A percentile compares a stretch with the other conserved stretches of the same genome.
Evolutionary conservation across 2,888 invertebrate species (phyloP).

Genomic region (Caenorhabditis sp.): DNA sequence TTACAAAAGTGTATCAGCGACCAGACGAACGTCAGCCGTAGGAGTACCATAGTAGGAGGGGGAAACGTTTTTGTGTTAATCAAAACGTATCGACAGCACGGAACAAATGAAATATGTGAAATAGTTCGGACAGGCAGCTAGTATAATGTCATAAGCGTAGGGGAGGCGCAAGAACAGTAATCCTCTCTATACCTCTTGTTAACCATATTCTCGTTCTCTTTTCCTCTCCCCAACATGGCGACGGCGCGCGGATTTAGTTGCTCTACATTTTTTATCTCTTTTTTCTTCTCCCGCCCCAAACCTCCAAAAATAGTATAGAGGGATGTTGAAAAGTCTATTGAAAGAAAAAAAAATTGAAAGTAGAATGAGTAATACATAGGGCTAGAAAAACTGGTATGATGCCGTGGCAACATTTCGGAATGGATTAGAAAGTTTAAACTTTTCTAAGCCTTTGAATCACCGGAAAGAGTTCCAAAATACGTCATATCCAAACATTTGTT

Average conservation of each 20-base stretch:
- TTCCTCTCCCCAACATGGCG: conserved; percentile 24
- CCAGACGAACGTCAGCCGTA: conserved; percentile 43
- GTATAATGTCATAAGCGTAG: conserved; percentile 55
- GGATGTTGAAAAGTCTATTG: conserved; percentile 37
- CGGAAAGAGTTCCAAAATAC: neutral
- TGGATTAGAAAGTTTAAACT: conserved; percentile 57
- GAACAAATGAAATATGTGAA: conserved; percentile 63
- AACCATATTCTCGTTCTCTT: conserved; percentile 49
- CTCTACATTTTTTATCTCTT: conserved; percentile 62
- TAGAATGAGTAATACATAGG: conserved; percentile 20
- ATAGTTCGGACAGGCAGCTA: conserved; percentile 54
- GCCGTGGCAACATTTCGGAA: conserved; percentile 22
- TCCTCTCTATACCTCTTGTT: conserved; percentile 60
- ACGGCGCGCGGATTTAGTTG: conserved; percentile 51
- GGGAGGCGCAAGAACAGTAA: conserved; percentile 68
- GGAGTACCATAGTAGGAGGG: conserved; percentile 51
- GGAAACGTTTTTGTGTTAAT: conserved; percentile 39
- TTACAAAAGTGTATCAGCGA: conserved; percentile 55
- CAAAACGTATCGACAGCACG: conserved; percentile 61
- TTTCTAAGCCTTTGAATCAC: conserved; percentile 41
- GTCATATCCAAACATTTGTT: neutral
- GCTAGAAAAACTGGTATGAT: conserved; percentile 51
- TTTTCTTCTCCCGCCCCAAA: conserved; percentile 15
- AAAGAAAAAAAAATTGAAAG: conserved; percentile 40
- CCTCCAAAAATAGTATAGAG: conserved; percentile 17